These are phyloP conservation scores for Chaunax sp. DNA, from an alignment of 2,797 vertebrate species.

Conservation along the genomic window DNA sequence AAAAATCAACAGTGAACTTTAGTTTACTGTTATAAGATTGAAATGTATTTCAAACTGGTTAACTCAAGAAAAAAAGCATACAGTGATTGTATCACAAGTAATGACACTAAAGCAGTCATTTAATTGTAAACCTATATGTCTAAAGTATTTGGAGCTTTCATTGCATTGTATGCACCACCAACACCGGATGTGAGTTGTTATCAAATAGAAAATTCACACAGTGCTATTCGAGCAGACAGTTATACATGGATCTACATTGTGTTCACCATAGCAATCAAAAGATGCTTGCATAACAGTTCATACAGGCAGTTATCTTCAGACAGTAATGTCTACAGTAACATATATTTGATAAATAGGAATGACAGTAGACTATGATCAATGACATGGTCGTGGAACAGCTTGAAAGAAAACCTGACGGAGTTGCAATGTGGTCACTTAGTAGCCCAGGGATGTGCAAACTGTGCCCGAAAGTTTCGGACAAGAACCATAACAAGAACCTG, in stretches of 20 bases:
- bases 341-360: conserved; percentile 71
- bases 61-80: conserved; percentile 47
- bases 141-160: conserved; percentile 59
- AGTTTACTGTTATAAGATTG: conserved; percentile 37
- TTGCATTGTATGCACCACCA: conserved; percentile 61
- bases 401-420: conserved; percentile 75
- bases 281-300: conserved; percentile 57
- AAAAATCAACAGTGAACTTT: conserved; percentile 51
- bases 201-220: conserved; percentile 67
- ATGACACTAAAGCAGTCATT: conserved; percentile 53
- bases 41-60: conserved; percentile 56
- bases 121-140: conserved; percentile 54
- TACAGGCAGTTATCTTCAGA: conserved; percentile 75
- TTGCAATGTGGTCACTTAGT: conserved; percentile 73
- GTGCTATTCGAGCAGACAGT: conserved; percentile 71
- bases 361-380: conserved; percentile 71
- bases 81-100: conserved; percentile 67
- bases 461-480: conserved; percentile 68
- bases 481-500: conserved; percentile 77
- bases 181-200: conserved; percentile 52
- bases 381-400: conserved; percentile 59
- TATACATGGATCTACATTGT: conserved; percentile 49
- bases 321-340: conserved; percentile 79
- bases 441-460: conserved; percentile 79
- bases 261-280: conserved; percentile 49